Evolutionary conservation across 1,140 invertebrate genomes (phyloP), one percentile per base, ranked within the genome.

Genomic region (Lasioglossum baleicum): DNA sequence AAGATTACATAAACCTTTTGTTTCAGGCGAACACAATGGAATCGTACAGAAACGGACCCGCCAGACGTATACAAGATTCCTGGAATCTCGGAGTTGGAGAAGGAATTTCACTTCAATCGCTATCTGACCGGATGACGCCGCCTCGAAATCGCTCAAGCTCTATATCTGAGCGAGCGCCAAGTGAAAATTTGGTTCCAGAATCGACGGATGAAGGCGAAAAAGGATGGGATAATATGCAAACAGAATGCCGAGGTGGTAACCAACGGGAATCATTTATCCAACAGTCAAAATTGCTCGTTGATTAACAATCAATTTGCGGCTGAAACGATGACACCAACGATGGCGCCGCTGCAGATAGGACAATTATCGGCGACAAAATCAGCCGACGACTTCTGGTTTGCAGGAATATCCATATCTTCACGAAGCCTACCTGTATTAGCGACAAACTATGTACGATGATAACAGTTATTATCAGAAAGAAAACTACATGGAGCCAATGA

Each of bases 111-210:
- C 89, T 97, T 95, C 90, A 98, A 97, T 90, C 95, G 96, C 71
- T 99, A 99, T 89, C 94, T 99, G 69, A 97, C 97, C 0, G 94
- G 97, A 85, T 93, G 96, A 85, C 93, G 97, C 67, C 94, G 97
- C 70, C 95, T 97, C 69, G 97, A 98, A 92, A 96, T 99, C 58
- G 96, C 98, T 2, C 95, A 97, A 85, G 94, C 95, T 10, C 93
- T 98, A 15, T 95, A 95, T 75, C 93, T 98, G 53, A 96, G 96
- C 8, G 98, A 98, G 89, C 94, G 97, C 8, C 98, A 99, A 93
- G 97, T 98, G 79, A 98, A 98, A 93, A 98, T 98, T 84, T 98
- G 98, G 98, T 98, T 97, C 81, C 97, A 98, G 91, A 98, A 98
- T 90, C 93, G 97, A 40, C 92, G 97, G 65, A 97, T 97, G 96